phyloP scores from a whole-genome alignment of 1,140 invertebrate species.

The Camponotus floridanus region DNA sequence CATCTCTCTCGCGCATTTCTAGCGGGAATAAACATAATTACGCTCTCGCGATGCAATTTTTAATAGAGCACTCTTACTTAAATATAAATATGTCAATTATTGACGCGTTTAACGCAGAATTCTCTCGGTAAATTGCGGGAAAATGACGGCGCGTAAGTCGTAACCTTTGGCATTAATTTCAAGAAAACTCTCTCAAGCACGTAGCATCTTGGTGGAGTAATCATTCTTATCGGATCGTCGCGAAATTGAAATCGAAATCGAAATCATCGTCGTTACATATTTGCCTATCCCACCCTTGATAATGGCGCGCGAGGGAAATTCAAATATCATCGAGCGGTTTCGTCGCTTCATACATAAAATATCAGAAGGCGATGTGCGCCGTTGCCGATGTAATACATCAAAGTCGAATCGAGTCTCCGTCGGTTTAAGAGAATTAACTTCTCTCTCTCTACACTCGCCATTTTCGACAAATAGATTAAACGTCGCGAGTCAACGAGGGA shows the following conservation, averaged over 20 bases:
- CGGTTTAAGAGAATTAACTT: slow-evolving; percentile 63
- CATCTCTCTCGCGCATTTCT: neutral
- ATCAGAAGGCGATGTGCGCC: slow-evolving; percentile 30
- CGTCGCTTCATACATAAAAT: slow-evolving; percentile 66
- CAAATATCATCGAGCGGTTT: slow-evolving; percentile 65
- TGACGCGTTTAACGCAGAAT: neutral
- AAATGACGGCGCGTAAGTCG: neutral
- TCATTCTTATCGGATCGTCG: neutral
- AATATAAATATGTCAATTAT: neutral
- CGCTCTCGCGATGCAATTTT: neutral
- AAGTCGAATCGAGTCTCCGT: slow-evolving; percentile 48
- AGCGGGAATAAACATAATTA: neutral
- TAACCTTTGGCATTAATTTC: slow-evolving; percentile 6
- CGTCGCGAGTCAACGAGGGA: slow-evolving; percentile 15
- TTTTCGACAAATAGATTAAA: slow-evolving; percentile 65
- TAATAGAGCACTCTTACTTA: neutral
- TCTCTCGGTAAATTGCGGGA: neutral
- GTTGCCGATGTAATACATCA: slow-evolving; percentile 55
- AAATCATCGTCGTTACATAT: neutral
- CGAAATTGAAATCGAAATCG: slow-evolving; percentile 23
- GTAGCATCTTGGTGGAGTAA: neutral
- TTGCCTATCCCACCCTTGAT: neutral
- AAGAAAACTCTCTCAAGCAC: neutral
- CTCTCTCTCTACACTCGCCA: slow-evolving; percentile 10
- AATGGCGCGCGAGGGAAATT: slow-evolving; percentile 60